Evolutionary conservation across 2,888 invertebrate species (phyloP).

Genomic region (Trachelus iudaicus): DNA sequence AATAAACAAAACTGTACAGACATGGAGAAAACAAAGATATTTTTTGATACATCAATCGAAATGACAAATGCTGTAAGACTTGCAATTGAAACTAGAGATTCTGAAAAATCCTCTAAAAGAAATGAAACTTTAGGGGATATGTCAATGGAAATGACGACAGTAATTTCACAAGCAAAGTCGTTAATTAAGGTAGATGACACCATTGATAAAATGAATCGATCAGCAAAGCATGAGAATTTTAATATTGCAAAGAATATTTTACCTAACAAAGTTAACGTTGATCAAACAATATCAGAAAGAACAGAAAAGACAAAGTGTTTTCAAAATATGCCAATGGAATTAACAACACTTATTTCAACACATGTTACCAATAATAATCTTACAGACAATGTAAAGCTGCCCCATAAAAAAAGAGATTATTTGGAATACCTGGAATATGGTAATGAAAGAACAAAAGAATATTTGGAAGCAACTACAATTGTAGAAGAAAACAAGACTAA

Average conservation of each 20-base stretch:
- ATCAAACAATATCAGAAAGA: not conserved
- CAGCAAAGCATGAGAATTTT: not conserved
- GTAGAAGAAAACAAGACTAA: conserved; percentile 6
- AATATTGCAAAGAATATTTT: not conserved
- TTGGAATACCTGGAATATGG: not conserved
- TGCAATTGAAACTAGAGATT: too few relatives aligned
- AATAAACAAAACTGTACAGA: not conserved
- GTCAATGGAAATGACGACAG: too few relatives aligned
- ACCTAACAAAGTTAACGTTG: not conserved
- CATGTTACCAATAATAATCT: not conserved
- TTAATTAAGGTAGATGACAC: not conserved
- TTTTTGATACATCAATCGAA: conserved; percentile 9
- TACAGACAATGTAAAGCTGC: not conserved
- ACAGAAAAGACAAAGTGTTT: not conserved
- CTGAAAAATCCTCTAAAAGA: too few relatives aligned
- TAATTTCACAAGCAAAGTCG: not conserved
- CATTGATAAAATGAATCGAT: not conserved
- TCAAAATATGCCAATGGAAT: conserved; percentile 26
- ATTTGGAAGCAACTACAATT: conserved; percentile 4
- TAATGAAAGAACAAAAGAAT: not conserved
- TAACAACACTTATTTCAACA: conserved; percentile 19
- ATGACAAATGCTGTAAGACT: not conserved
- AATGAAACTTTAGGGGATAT: too few relatives aligned
- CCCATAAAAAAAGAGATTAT: not conserved
- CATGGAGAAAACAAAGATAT: conserved; percentile 20